Percentiles rank a stretch among this genome's conserved stretches.
These are phyloP conservation scores for Ciconia boyciana DNA, from an alignment of 2,113 vertebrate genomes.

Conservation along the genomic window DNA sequence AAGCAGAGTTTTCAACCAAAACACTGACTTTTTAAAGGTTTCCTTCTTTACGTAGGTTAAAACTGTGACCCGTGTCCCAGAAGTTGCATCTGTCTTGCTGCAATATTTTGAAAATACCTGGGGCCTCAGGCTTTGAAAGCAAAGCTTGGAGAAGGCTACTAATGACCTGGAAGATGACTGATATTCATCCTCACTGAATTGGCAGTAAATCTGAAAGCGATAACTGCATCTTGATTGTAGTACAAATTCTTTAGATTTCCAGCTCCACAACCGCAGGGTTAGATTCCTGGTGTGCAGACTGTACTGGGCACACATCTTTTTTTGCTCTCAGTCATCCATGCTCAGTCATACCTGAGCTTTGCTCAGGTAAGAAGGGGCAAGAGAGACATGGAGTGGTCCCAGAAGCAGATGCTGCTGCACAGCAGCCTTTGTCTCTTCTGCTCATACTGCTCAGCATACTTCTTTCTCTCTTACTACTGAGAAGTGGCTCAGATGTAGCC, in stretches of 20 bases:
- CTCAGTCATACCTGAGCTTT: no score
- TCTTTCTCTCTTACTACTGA: not conserved
- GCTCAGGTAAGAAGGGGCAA: not conserved
- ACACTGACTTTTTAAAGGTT: not conserved
- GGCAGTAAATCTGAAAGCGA: not conserved
- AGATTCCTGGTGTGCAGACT: not conserved
- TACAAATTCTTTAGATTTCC: not conserved
- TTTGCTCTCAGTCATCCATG: not conserved
- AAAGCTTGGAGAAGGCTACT: not conserved
- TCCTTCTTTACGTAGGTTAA: not conserved
- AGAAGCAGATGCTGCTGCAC: conserved; percentile 16
- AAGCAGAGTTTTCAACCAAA: not conserved
- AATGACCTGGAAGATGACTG: not conserved
- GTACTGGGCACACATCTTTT: not conserved
- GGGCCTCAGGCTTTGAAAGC: not conserved
- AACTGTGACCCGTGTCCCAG: not conserved
- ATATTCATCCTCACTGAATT: not conserved
- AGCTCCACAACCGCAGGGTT: not conserved
- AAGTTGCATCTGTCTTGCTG: not conserved
- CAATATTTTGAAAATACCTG: not conserved
- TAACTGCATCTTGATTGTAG: not conserved
- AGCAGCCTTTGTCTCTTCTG: not conserved
- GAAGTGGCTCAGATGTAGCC: not conserved
- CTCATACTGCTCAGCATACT: not conserved
- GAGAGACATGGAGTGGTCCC: not conserved